Base-by-base conservation (phyloP, 2,888 invertebrate genomes). In the Amphipoea oculea region DNA sequence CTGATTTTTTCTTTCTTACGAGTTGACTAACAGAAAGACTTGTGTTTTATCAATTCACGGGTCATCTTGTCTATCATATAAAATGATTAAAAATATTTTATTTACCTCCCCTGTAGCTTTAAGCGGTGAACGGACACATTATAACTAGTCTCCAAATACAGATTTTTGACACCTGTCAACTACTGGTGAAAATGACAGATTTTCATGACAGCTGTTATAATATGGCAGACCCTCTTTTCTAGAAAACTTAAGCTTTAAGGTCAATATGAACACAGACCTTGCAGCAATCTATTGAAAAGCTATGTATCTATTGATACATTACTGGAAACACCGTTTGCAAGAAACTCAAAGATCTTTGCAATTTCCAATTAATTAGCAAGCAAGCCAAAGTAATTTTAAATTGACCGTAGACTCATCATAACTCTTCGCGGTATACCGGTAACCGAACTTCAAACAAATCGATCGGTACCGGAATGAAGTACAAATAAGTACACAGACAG, bases 401-500 rank as follows among this genome's bases (percentile, higher is more conserved):
- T 82, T 88, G 88, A 86, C 88, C 88, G 62, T 66, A 74, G 75
- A 67, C 74, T 88, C 69, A 81, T 76, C 84, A 87, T 87, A 85
- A 84, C 88, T 86, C 75, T 68, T 76, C 36, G 72, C 69, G 71
- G 76, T 77, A 14, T 62, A 73, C 71, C 57, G 66, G 69, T 40
- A 65, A 48, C 20, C 23, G 40, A 83, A 76, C 65, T 66, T 81
- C 86, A 90, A 88, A 89, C 82, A 85, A 79, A 85, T 86, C 85
- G 86, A 79, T 80, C 74, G 76, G 69, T 92, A 92, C 92, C 93
- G 93, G 94, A 95, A 95, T 94, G 93, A 93, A 95, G 93, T 93
- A 95, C 95, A 95, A 96, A 95, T 94, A 96, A 95, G 94, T 94
- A 95, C 93, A 93, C 90, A 92, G 90, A 84, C 88, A 89, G 91